Evolutionary conservation across 2,888 invertebrate genomes (phyloP), one percentile per base, ranked within the genome.

Genomic region (Monoplex corrugatus): DNA sequence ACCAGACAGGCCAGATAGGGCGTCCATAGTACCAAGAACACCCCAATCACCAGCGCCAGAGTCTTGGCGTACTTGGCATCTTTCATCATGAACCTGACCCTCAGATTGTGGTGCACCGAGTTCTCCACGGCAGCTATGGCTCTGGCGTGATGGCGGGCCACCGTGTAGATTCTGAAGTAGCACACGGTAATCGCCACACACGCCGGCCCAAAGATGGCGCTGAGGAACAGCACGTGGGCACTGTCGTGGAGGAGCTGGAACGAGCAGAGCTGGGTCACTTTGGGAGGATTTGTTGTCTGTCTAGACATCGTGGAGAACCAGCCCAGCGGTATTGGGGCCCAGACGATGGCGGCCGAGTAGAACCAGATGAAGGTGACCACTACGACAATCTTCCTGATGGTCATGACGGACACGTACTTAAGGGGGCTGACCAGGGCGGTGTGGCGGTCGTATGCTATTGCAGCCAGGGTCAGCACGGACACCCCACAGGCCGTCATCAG

Each of bases 121-220:
- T 97, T 96, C 92, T 97, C 97, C 38, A 97, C 97, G 72, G 97
- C 97, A 92, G 97, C 97, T 92, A 97, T 97, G 72, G 97, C 97
- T 83, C 97, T 95, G 28, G 97, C 97, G 92, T 97, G 97, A 89
- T 97, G 97, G 89, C 97, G 95, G 23, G 97, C 97, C 50, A 97
- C 97, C 90, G 97, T 96, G 94, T 97, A 97, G 90, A 97, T 97
- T 96, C 97, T 97, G 92, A 97, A 96, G 95, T 97, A 97, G 94
- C 97, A 97, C 80, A 97, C 96, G 82, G 97, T 95, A 19, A 97
- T 96, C 44, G 97, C 96, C 68, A 97, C 93, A 28, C 97, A 97
- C 91, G 97, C 97, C 6, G 97, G 97, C 44, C 97, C 97, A 96
- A 97, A 97, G 80, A 97, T 97, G 43, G 97, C 97, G 95, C 97